Evolutionary conservation across 1,140 invertebrate genomes (phyloP).

Genomic region (Drosophila saltans): DNA sequence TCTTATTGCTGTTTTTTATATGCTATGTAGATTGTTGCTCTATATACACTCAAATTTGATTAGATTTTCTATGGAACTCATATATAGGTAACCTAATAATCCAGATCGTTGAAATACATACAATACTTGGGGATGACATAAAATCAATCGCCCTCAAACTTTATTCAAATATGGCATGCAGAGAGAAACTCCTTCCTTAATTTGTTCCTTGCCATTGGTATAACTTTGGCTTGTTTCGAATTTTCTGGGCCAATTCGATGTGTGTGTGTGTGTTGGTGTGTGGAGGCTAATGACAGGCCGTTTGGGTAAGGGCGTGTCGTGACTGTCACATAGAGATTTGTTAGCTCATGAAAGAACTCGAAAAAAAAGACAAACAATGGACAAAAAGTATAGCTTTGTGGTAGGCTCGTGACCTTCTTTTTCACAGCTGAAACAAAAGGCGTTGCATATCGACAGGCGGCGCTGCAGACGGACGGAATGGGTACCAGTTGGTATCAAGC

Average conservation of each 20-base stretch:
- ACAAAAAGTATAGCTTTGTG: slow-evolving; percentile 63
- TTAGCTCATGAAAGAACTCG: slow-evolving; percentile 17
- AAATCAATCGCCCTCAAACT: slow-evolving; percentile 22
- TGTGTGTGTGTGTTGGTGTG: slow-evolving; percentile 17
- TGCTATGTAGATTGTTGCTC: background rate
- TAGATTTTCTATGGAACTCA: slow-evolving; percentile 8
- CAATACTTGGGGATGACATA: slow-evolving; percentile 4
- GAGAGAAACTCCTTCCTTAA: background rate
- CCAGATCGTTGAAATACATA: background rate
- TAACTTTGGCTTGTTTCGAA: slow-evolving; percentile 60
- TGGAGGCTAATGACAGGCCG: slow-evolving; percentile 43
- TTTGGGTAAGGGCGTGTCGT: slow-evolving; percentile 30
- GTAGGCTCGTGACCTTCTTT: slow-evolving; percentile 66
- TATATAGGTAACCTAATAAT: slow-evolving; percentile 20
- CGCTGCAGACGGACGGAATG: slow-evolving; percentile 22
- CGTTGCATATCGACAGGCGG: slow-evolving; percentile 44
- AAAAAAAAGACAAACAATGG: slow-evolving; percentile 54
- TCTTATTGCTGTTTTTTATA: slow-evolving; percentile 14
- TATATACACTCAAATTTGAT: slow-evolving; percentile 15
- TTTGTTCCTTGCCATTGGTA: slow-evolving; percentile 21
- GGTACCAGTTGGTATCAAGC: slow-evolving; percentile 41
- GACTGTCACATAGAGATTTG: slow-evolving; percentile 44
- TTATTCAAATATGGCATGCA: slow-evolving; percentile 4
- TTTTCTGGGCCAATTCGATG: slow-evolving; percentile 69
- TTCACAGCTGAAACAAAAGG: slow-evolving; percentile 42